These are phyloP conservation scores for Gastracanthus pulcherrimus DNA, from an alignment of 2,888 invertebrate species.

Conservation along the genomic window DNA sequence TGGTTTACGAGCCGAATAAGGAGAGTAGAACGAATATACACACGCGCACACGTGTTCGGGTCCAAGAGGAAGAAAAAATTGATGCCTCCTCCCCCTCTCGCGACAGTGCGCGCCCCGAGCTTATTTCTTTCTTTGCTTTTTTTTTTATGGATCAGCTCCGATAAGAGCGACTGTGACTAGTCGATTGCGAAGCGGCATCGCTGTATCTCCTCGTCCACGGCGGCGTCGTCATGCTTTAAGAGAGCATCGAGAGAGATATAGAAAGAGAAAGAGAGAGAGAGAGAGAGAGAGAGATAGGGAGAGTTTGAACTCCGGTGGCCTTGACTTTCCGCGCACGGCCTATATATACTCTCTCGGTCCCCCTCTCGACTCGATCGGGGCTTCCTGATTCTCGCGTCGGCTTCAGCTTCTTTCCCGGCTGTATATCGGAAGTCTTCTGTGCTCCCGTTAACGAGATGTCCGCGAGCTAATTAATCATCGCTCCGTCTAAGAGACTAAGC, in stretches of 20 bases:
- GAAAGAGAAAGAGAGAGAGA: too few relatives aligned
- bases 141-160: neutral
- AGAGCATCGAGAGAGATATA: neutral
- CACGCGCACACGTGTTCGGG: too few relatives aligned
- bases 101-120: neutral
- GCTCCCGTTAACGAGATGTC: neutral
- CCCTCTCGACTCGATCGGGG: neutral
- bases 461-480: slow-evolving; percentile 70
- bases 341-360: slow-evolving; percentile 52
- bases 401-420: neutral
- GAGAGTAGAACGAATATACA: too few relatives aligned
- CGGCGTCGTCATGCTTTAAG: slow-evolving; percentile 26
- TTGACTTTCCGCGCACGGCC: slow-evolving; percentile 13
- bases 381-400: neutral
- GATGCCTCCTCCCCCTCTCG: slow-evolving; percentile 29
- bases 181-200: neutral
- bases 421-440: neutral
- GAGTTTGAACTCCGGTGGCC: slow-evolving; percentile 30
- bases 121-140: neutral
- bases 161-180: slow-evolving; percentile 15
- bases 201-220: neutral
- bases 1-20: too few relatives aligned
- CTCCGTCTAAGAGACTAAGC: too few relatives aligned
- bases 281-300: too few relatives aligned
- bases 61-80: slow-evolving; percentile 14